These are phyloP conservation scores for Calycopis cecrops DNA, from an alignment of 1,140 invertebrate species.

Conservation along the genomic window DNA sequence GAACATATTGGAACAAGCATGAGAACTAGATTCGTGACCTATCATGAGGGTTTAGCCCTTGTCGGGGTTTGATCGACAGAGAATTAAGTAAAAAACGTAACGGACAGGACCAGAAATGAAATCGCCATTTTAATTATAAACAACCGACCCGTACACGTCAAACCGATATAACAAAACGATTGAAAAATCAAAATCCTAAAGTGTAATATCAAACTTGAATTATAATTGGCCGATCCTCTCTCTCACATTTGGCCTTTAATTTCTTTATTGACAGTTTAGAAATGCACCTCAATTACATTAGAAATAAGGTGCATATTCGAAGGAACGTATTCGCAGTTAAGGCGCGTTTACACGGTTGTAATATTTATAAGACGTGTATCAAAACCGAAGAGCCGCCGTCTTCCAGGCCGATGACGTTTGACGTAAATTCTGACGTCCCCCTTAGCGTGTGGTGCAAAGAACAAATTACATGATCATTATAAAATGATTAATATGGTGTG, in stretches of 20 bases:
- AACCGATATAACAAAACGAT: slow-evolving; percentile 63
- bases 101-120: slow-evolving; percentile 40
- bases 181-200: slow-evolving; percentile 67
- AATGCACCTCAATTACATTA: slow-evolving; percentile 19
- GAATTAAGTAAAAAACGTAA: slow-evolving; percentile 52
- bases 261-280: slow-evolving; percentile 4
- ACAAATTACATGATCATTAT: slow-evolving; percentile 5
- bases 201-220: slow-evolving; percentile 67
- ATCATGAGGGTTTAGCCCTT: slow-evolving; percentile 36
- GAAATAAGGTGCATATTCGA: slow-evolving; percentile 30
- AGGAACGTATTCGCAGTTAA: slow-evolving; percentile 29
- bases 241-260: slow-evolving; percentile 46
- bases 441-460: slow-evolving; percentile 41
- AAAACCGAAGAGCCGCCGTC: slow-evolving; percentile 66
- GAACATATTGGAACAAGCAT: not conserved
- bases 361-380: slow-evolving; percentile 71
- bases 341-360: slow-evolving; percentile 43
- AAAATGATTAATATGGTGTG: too few relatives aligned
- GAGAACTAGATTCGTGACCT: slow-evolving; percentile 22
- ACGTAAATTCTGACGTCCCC: slow-evolving; percentile 67
- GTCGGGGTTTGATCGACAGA: slow-evolving; percentile 57
- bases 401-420: slow-evolving; percentile 71
- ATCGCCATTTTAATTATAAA: slow-evolving; percentile 72
- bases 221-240: slow-evolving; percentile 60
- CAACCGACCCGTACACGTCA: slow-evolving; percentile 48